phyloP scores from a whole-genome alignment of 2,888 invertebrate genomes.

The Polymixis flavicincta region DNA sequence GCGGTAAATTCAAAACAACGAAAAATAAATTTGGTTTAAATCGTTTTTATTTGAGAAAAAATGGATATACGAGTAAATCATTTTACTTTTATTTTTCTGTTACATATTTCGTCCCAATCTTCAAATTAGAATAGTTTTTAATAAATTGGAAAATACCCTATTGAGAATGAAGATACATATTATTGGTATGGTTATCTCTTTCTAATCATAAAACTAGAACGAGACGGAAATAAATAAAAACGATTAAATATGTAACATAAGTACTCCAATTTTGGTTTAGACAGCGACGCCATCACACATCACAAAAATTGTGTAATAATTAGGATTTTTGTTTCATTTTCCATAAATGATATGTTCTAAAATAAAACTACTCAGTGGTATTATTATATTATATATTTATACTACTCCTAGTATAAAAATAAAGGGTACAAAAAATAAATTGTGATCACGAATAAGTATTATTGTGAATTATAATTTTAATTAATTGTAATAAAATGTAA shows the following conservation, averaged over 20 bases:
- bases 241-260: not conserved
- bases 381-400: too few species aligned
- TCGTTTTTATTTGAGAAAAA: too few species aligned
- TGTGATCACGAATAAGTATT: slow-evolving; percentile 49
- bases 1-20: too few species aligned
- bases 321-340: not conserved
- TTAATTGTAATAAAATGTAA: slow-evolving; percentile 37
- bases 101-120: too few species aligned
- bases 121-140: too few species aligned
- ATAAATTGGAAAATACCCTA: too few species aligned
- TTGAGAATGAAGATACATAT: not conserved
- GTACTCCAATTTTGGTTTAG: not conserved
- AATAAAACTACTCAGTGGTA: too few species aligned
- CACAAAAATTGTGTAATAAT: too few species aligned
- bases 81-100: too few species aligned
- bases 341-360: not conserved
- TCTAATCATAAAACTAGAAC: not conserved
- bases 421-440: slow-evolving; percentile 51
- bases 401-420: slow-evolving; percentile 36
- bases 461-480: slow-evolving; percentile 35
- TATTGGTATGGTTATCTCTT: not conserved
- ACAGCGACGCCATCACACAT: not conserved
- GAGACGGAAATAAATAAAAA: not conserved
- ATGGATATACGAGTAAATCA: too few species aligned
- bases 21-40: too few species aligned